phyloP scores from a whole-genome alignment of 2,113 vertebrate species.

The Solea solea region DNA sequence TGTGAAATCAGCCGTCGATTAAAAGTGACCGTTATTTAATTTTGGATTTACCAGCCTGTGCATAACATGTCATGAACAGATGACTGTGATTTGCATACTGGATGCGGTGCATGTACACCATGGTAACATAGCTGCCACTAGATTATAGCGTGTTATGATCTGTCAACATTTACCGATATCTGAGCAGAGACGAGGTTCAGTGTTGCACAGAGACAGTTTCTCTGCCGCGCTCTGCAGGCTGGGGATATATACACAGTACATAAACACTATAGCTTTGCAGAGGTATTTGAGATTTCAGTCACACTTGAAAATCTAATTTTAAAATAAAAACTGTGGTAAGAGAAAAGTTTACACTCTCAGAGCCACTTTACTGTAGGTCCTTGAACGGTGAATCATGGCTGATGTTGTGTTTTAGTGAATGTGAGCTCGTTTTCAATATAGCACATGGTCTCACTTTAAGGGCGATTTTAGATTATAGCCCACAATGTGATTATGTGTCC shows the following conservation, averaged over 20 bases:
- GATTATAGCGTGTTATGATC: constrained; percentile 33
- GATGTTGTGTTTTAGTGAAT: constrained; percentile 6
- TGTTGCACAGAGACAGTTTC: not conserved
- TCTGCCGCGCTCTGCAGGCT: not conserved
- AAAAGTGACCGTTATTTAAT: not conserved
- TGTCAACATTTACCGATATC: constrained; percentile 46
- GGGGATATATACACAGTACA: not conserved
- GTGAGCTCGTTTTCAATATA: constrained; percentile 1
- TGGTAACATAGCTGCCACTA: constrained; percentile 48
- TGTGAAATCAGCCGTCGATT: no score
- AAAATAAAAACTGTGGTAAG: not conserved
- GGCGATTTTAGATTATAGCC: constrained; percentile 22
- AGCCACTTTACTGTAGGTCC: constrained; percentile 25
- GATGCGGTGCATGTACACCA: constrained; percentile 23
- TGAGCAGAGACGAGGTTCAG: constrained; percentile 13
- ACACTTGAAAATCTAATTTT: no score
- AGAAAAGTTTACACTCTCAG: constrained; percentile 34
- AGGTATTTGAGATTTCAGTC: no score
- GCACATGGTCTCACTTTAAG: constrained; percentile 20
- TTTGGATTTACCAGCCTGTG: not conserved
- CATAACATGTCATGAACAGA: constrained; percentile 34
- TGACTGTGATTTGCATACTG: constrained; percentile 54
- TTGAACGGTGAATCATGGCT: constrained; percentile 10
- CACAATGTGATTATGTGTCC: constrained; percentile 17
- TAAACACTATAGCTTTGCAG: no score